Percentiles rank a stretch among this genome's conserved stretches.
Evolutionary conservation across 2,797 vertebrate species (phyloP).

Genomic region (Huso huso): DNA sequence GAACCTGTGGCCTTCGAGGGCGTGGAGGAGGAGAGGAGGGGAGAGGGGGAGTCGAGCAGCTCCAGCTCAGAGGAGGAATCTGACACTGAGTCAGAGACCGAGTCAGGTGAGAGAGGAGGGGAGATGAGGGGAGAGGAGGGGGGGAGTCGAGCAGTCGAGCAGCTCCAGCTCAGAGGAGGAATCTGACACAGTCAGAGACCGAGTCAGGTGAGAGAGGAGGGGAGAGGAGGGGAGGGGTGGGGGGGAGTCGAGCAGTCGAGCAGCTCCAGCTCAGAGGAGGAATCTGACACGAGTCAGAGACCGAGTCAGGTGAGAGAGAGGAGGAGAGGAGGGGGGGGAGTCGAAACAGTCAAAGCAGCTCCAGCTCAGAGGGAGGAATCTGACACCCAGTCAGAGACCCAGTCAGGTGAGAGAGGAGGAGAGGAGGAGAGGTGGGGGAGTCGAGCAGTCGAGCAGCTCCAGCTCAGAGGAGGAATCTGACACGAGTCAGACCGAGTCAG

Average conservation of each 20-base stretch:
- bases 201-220: too few relatives aligned
- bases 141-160: conserved; percentile 17
- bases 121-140: background rate
- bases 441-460: conserved; percentile 17
- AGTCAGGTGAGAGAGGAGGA: too few relatives aligned
- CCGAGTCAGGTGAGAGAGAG: conserved; percentile 53
- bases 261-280: conserved; percentile 74
- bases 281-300: conserved; percentile 69
- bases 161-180: conserved; percentile 29
- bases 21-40: conserved; percentile 58
- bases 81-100: conserved; percentile 21
- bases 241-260: conserved; percentile 43
- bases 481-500: too few relatives aligned
- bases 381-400: too few relatives aligned
- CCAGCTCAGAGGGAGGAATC: conserved; percentile 34
- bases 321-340: conserved; percentile 15
- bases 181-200: too few relatives aligned
- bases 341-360: conserved; percentile 19
- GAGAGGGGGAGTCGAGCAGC: conserved; percentile 16
- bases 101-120: conserved; percentile 1
- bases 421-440: conserved; percentile 11
- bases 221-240: conserved; percentile 21
- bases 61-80: conserved; percentile 33
- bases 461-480: conserved; percentile 33
- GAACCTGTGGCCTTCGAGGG: conserved; percentile 60